A percentile compares a stretch with the other conserved stretches of the same genome.
These are phyloP conservation scores for Tyria jacobaeae DNA, from an alignment of 2,888 invertebrate genomes.

Conservation along the genomic window DNA sequence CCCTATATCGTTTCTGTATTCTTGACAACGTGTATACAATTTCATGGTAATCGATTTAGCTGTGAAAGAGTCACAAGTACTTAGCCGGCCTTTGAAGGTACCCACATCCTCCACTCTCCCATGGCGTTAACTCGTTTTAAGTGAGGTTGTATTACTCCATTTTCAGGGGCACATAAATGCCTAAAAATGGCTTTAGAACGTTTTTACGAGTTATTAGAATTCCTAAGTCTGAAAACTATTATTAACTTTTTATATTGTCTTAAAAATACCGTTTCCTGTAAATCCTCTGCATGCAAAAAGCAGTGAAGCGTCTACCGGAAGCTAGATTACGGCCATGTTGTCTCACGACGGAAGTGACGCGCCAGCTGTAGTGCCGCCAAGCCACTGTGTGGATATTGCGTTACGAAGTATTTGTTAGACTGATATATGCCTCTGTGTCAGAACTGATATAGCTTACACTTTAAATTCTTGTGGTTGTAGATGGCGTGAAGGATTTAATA, in stretches of 20 bases:
- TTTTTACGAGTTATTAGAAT: no score
- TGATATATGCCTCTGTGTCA: no score
- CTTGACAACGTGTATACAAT: not conserved
- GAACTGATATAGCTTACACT: conserved; percentile 12
- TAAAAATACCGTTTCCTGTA: conserved; percentile 8
- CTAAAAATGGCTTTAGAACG: no score
- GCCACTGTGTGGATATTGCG: conserved; percentile 33
- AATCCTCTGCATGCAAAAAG: conserved; percentile 27
- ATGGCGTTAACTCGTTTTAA: no score
- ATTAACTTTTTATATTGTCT: no score
- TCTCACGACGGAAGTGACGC: conserved; percentile 43
- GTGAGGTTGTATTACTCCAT: no score
- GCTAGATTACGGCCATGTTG: conserved; percentile 45
- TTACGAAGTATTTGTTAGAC: conserved; percentile 29
- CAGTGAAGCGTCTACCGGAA: conserved; percentile 37
- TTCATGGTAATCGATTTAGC: not conserved
- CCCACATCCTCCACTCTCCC: no score
- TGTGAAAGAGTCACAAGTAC: not conserved
- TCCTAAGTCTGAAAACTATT: no score
- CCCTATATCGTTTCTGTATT: not conserved
- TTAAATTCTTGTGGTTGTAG: not conserved
- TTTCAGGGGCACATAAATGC: no score
- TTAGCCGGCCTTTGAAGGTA: no score
- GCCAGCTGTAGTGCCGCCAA: conserved; percentile 30
- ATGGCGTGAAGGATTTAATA: not conserved